Conservation (phyloP, 2,888 invertebrate genomes). For the Sepiola atlantica region DNA sequence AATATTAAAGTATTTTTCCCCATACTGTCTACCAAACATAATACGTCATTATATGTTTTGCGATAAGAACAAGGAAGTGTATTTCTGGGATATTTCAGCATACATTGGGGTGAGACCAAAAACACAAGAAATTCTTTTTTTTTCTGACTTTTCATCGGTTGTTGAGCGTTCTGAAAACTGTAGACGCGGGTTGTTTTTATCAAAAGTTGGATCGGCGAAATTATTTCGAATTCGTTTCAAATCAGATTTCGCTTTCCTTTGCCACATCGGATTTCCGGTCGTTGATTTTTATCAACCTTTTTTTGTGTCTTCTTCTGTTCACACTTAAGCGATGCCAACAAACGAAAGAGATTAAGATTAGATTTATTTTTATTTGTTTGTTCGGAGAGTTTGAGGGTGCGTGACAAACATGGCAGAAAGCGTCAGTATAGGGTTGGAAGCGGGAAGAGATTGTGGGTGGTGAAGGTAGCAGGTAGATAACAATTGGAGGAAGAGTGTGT, state of each 20-base stretch:
- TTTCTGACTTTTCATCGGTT: background rate
- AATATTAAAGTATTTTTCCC: no score
- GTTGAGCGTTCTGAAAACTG: background rate
- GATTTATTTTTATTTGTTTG: constrained; percentile 5
- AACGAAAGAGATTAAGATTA: background rate
- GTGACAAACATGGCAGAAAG: background rate
- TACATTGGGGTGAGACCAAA: background rate
- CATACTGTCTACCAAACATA: no score
- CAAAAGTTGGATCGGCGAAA: constrained; percentile 32
- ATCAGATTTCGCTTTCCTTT: constrained; percentile 32
- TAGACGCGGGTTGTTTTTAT: background rate
- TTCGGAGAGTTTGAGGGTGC: background rate
- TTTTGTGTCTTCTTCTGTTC: background rate
- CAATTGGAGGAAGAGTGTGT: background rate
- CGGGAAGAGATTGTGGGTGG: background rate
- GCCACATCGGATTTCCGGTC: constrained; percentile 10
- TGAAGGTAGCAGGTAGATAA: background rate
- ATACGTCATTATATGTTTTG: background rate
- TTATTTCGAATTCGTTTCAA: constrained; percentile 20
- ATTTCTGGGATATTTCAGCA: background rate
- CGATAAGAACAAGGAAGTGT: background rate
- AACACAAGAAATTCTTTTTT: background rate
- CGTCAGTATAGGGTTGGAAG: background rate
- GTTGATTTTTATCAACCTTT: constrained; percentile 10
- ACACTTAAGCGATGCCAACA: background rate